Evolutionary conservation across 1,140 invertebrate genomes (phyloP).

Genomic region (Apis cerana): DNA sequence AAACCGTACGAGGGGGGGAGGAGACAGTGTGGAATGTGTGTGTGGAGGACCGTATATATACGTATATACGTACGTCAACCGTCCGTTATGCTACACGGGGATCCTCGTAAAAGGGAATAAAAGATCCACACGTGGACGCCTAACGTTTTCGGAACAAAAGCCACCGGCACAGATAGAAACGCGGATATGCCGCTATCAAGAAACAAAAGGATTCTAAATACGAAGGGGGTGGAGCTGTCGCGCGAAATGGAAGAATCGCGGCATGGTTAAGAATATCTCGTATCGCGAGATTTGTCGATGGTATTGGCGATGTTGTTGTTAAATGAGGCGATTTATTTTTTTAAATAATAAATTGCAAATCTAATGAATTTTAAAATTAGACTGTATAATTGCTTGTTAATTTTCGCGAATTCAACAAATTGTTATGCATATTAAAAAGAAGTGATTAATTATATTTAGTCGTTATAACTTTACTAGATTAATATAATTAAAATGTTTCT

Average conservation of each 20-base stretch:
- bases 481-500: no score
- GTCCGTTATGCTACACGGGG: conserved; percentile 14
- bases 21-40: neutral
- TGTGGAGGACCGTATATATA: no score
- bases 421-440: no score
- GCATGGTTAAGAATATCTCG: neutral
- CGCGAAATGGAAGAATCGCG: neutral
- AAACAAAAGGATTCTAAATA: conserved; percentile 45
- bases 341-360: no score
- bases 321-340: no score
- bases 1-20: neutral
- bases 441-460: no score
- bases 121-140: conserved; percentile 38
- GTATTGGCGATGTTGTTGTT: conserved; percentile 14
- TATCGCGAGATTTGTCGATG: neutral
- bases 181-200: conserved; percentile 26
- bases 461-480: no score
- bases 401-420: no score
- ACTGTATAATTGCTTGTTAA: no score
- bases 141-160: conserved; percentile 56
- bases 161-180: conserved; percentile 23
- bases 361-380: no score
- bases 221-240: neutral
- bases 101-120: conserved; percentile 39
- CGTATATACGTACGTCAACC: conserved; percentile 22